Evolutionary conservation across 2,888 invertebrate species (phyloP), one percentile per base, ranked within the genome.

Genomic region (Leuctra nigra): DNA sequence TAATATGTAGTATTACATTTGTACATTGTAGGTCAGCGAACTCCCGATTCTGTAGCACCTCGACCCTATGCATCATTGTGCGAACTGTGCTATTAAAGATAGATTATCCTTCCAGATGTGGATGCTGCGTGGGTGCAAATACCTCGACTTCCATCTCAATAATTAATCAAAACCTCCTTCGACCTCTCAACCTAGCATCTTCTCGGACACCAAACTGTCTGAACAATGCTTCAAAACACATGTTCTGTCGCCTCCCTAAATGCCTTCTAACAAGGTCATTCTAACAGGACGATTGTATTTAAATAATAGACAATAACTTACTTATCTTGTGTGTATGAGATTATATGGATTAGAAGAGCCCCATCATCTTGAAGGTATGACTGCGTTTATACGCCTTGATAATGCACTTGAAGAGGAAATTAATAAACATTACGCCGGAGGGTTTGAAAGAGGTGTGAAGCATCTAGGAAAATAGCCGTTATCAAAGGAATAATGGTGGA

Each of bases 251-350:
- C 50, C 50, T 35, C 44, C 23, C 14, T 24, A n/a, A 50, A 22
- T 18, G 14, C 16, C 18, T 44, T 13, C 3, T 13, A 23, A 4
- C 44, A 23, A 44, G 44, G 44, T n/a, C 44, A 44, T 16, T 22
- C n/a, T n/a, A n/a, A n/a, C 6, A 18, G 41, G 41, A 2, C 56
- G 22, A 56, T 56, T 56, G 56, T 56, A 56, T 56, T 56, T 50
- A 56, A 56, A 56, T 52, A 56, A 16, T 29, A 16, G 25, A 22
- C 56, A 55, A 38, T 38, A 55, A 55, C 55, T 47, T 48, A 18
- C 18, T 20, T n/a, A n/a, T n/a, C n/a, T n/a, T 13, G 22, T 39
- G 18, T 41, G 38, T 16, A 16, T 22, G 23, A 25, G n/a, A 25
- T 53, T 39, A 24, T 22, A 24, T 39, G 25, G 23, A 9, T 53